Conservation (phyloP, 2,888 invertebrate species). For the Unio delphinus region DNA sequence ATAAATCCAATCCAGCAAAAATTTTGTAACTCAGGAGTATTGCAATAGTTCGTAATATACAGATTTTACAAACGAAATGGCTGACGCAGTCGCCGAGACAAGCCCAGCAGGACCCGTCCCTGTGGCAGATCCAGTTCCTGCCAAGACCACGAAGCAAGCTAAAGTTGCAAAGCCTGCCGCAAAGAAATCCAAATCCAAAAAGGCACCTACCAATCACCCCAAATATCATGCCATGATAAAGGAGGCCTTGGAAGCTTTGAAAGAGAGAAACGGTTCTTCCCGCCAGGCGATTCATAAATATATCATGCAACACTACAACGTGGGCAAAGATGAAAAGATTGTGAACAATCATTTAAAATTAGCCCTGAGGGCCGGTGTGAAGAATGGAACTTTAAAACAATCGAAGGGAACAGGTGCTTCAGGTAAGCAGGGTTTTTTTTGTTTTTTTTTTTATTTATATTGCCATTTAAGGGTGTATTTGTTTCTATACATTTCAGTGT, state of each 20-base stretch:
- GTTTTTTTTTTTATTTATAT: too few species aligned
- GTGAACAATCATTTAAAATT: conserved; percentile 71
- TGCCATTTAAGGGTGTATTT: too few species aligned
- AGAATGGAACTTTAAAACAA: conserved; percentile 70
- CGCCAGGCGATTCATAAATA: conserved; percentile 73
- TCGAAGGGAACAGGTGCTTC: conserved; percentile 62
- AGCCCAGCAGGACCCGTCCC: conserved; percentile 9
- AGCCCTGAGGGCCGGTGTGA: conserved; percentile 70
- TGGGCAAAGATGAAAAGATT: conserved; percentile 69
- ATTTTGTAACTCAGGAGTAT: too few species aligned
- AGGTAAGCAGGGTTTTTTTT: conserved; percentile 20
- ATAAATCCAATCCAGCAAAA: too few species aligned
- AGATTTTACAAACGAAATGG: too few species aligned
- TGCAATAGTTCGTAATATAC: too few species aligned
- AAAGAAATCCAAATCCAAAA: conserved; percentile 47
- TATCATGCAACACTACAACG: conserved; percentile 70
- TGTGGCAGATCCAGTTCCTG: conserved; percentile 10
- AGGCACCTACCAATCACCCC: conserved; percentile 61
- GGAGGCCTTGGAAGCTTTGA: conserved; percentile 69
- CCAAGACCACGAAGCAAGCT: conserved; percentile 11
- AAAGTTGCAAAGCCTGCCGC: conserved; percentile 36
- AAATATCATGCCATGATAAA: conserved; percentile 72
- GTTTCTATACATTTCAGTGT: too few species aligned
- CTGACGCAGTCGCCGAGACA: not conserved
- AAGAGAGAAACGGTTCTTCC: conserved; percentile 72